These are phyloP conservation scores for Arvicanthis niloticus DNA, from an alignment of 2,113 vertebrate genomes.

Conservation along the genomic window DNA sequence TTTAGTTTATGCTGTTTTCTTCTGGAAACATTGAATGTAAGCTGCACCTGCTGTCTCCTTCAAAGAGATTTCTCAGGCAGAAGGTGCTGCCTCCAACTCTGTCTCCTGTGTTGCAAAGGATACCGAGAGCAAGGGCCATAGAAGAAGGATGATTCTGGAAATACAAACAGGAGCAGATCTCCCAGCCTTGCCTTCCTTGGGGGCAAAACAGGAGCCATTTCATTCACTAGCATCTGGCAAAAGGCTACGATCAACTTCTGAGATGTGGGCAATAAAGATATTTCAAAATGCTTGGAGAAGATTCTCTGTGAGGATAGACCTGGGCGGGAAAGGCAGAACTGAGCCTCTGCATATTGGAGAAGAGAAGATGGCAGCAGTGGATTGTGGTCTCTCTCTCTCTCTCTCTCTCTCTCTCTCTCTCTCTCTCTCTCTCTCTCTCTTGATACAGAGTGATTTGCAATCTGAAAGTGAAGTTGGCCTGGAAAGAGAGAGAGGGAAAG, in stretches of 20 bases:
- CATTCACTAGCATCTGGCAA: not conserved
- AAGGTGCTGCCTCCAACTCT: not conserved
- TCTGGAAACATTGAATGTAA: not conserved
- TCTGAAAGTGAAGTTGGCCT: constrained; percentile 68
- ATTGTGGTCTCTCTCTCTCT: constrained; percentile 23
- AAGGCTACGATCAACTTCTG: not conserved
- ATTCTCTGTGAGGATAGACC: constrained; percentile 35
- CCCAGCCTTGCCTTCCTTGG: not conserved
- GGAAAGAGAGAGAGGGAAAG: constrained; percentile 72
- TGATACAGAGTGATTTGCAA: constrained; percentile 79
- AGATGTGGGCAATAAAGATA: constrained; percentile 63
- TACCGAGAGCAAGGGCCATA: not conserved
- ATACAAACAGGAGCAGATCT: not conserved
- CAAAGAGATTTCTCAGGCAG: not conserved
- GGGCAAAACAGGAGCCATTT: not conserved
- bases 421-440: constrained; percentile 43
- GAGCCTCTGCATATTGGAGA: constrained; percentile 61
- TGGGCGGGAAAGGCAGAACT: constrained; percentile 62
- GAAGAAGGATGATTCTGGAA: not conserved
- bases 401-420: too few species aligned
- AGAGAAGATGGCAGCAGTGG: constrained; percentile 49
- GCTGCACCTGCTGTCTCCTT: too few species aligned
- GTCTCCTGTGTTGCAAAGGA: not conserved
- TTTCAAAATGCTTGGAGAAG: constrained; percentile 67
- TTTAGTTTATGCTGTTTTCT: not conserved